These are phyloP conservation scores for Dinomys branickii DNA, from an alignment of 2,113 vertebrate species.

Conservation along the genomic window DNA sequence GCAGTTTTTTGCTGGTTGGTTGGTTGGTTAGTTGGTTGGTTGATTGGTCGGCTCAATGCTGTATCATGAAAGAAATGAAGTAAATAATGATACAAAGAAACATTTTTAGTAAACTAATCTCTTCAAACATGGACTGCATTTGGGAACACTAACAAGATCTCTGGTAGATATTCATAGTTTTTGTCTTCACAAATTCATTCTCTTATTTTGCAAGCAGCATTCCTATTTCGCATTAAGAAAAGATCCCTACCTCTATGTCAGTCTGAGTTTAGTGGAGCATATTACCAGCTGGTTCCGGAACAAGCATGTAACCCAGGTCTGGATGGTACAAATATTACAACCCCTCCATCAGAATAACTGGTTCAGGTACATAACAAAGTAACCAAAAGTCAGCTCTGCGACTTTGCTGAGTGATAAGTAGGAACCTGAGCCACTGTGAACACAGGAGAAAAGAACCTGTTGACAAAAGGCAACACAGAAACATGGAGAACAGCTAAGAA, in stretches of 20 bases:
- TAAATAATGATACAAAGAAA: conserved; percentile 5
- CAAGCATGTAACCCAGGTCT: neutral
- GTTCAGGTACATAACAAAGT: neutral
- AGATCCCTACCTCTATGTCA: neutral
- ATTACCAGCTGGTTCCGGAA: neutral
- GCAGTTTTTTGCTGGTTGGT: neutral
- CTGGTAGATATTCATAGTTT: neutral
- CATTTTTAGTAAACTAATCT: neutral
- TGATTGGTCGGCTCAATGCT: neutral
- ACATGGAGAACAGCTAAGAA: neutral
- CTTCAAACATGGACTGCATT: neutral
- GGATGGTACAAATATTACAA: neutral
- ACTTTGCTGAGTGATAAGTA: neutral
- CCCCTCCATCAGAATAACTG: neutral
- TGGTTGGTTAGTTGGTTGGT: neutral
- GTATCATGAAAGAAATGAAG: neutral
- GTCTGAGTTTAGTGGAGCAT: neutral
- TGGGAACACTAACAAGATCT: neutral
- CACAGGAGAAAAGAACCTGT: neutral
- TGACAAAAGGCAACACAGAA: neutral
- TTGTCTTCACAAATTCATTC: neutral
- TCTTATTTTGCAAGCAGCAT: neutral
- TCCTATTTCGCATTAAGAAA: neutral
- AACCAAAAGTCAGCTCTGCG: neutral
- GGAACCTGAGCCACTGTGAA: neutral